Conservation (phyloP, 2,113 vertebrate genomes). For the Nanorana parkeri region DNA sequence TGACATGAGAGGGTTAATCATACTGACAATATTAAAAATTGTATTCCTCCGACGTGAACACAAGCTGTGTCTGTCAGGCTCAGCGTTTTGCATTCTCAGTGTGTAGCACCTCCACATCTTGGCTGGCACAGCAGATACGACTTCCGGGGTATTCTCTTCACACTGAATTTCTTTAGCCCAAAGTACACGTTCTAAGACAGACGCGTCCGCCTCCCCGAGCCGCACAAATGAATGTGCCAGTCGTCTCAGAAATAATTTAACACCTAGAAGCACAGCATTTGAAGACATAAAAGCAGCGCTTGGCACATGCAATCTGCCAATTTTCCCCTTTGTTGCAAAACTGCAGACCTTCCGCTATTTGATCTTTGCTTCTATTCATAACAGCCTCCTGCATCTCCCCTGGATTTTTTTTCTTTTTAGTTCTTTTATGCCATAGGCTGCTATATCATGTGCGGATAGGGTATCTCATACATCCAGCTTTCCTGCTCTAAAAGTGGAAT, state of each 20-base stretch:
- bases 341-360: constrained; percentile 32
- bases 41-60: background rate
- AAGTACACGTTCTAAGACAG: constrained; percentile 34
- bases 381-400: constrained; percentile 28
- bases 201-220: constrained; percentile 9
- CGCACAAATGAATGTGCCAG: constrained; percentile 36
- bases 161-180: constrained; percentile 30
- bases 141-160: constrained; percentile 31
- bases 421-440: constrained; percentile 16
- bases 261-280: constrained; percentile 42
- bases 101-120: constrained; percentile 22
- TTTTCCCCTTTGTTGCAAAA: constrained; percentile 27
- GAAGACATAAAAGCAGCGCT: constrained; percentile 44
- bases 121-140: background rate
- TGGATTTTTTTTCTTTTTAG: background rate
- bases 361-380: constrained; percentile 44
- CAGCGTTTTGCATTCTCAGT: background rate
- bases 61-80: background rate
- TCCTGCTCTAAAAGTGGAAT: constrained; percentile 26
- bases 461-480: constrained; percentile 17
- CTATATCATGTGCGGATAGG: constrained; percentile 5
- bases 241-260: constrained; percentile 41
- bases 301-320: constrained; percentile 45
- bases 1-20: too few species aligned
- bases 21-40: too few species aligned